Evolutionary conservation across 2,888 invertebrate species (phyloP).

Genomic region (Orchesellides sinensis): DNA sequence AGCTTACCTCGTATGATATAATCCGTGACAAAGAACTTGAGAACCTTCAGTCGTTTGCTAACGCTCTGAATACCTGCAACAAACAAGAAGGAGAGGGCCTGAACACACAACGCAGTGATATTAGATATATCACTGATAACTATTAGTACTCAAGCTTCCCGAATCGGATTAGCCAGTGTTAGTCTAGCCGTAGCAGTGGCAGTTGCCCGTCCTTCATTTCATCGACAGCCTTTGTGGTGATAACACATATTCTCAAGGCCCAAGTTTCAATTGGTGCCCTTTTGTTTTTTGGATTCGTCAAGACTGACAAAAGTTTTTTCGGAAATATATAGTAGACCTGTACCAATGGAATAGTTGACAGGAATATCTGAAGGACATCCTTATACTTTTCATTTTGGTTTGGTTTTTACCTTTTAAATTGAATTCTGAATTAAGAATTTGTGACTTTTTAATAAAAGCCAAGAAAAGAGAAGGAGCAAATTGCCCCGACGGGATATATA

Average conservation of each 20-base stretch:
- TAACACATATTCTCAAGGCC: constrained; percentile 35
- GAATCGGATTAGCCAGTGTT: constrained; percentile 60
- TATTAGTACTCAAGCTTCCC: constrained; percentile 50
- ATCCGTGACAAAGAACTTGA: constrained; percentile 74
- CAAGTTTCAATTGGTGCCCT: constrained; percentile 37
- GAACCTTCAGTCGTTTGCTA: constrained; percentile 70
- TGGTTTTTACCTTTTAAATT: constrained; percentile 12
- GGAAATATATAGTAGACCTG: not conserved
- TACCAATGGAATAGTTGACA: constrained; percentile 39
- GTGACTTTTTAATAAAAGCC: constrained; percentile 26
- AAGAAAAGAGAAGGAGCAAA: no score
- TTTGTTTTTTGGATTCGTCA: constrained; percentile 4
- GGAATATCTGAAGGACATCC: not conserved
- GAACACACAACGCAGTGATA: constrained; percentile 3
- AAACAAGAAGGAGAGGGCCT: constrained; percentile 5
- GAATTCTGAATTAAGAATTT: constrained; percentile 3
- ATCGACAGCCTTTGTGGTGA: constrained; percentile 51
- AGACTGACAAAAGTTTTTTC: constrained; percentile 25
- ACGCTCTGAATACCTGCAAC: constrained; percentile 58
- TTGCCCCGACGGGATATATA: constrained; percentile 24
- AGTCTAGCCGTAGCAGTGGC: constrained; percentile 47
- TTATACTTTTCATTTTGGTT: constrained; percentile 15
- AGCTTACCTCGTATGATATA: constrained; percentile 70
- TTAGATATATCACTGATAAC: constrained; percentile 43
- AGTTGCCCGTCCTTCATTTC: constrained; percentile 46